phyloP scores from a whole-genome alignment of 2,888 invertebrate genomes.

The Noctua comes region DNA sequence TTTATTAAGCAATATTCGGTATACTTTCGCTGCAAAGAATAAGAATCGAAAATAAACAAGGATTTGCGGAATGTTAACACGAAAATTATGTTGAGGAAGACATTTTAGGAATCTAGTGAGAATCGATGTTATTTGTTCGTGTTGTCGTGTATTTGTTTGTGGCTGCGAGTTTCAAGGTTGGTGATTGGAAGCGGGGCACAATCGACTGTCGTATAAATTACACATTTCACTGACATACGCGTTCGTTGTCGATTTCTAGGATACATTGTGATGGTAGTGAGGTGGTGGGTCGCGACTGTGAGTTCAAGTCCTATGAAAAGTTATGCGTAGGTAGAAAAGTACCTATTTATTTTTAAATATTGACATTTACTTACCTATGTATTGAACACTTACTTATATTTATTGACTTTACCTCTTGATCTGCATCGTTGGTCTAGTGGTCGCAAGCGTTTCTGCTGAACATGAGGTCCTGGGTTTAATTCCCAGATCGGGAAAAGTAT shows the following conservation, averaged over 20 bases:
- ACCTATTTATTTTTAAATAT: not conserved
- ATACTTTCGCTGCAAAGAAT: slow-evolving; percentile 52
- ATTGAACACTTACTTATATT: not conserved
- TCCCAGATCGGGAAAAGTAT: too few species aligned
- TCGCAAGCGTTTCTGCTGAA: too few species aligned
- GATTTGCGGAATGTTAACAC: slow-evolving; percentile 68
- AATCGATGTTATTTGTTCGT: slow-evolving; percentile 59
- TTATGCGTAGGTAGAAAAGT: not conserved
- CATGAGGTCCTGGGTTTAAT: too few species aligned
- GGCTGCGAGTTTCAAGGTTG: slow-evolving; percentile 59
- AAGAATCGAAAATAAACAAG: slow-evolving; percentile 66
- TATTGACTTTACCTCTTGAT: not conserved
- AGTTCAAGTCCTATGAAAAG: slow-evolving; percentile 7
- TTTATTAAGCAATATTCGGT: slow-evolving; percentile 58
- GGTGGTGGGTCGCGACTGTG: slow-evolving; percentile 31
- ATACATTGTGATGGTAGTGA: slow-evolving; percentile 45
- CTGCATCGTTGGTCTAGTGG: too few species aligned
- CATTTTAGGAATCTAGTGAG: slow-evolving; percentile 59
- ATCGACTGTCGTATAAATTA: slow-evolving; percentile 68
- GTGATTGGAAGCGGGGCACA: slow-evolving; percentile 60
- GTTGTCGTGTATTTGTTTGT: slow-evolving; percentile 63
- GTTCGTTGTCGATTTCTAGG: slow-evolving; percentile 51
- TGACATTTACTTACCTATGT: not conserved
- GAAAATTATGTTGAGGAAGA: slow-evolving; percentile 67
- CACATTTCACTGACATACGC: slow-evolving; percentile 65